Percentiles rank a stretch among this genome's conserved stretches.
Evolutionary conservation across 2,113 vertebrate species (phyloP).

Genomic region (Cettia cetti): DNA sequence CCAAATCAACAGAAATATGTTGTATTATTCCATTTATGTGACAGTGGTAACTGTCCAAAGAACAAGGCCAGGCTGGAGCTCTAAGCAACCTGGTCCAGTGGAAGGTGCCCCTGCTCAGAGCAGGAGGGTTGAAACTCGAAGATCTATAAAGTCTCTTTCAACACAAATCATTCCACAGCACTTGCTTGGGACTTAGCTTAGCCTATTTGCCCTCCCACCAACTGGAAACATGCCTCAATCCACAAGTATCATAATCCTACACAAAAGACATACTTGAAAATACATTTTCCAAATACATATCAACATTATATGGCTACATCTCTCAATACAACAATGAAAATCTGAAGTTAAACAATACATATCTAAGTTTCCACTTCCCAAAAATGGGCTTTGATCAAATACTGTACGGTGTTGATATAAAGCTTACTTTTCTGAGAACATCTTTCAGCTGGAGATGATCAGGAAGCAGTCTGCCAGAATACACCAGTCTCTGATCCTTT

Average conservation of each 20-base stretch:
- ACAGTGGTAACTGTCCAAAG: background rate
- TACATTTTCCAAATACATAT: background rate
- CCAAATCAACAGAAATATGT: background rate
- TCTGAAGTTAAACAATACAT: background rate
- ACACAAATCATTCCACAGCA: background rate
- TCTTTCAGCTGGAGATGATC: slow-evolving; percentile 93
- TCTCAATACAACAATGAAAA: background rate
- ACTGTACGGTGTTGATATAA: background rate
- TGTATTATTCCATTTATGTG: background rate
- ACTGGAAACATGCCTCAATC: background rate
- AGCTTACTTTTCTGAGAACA: slow-evolving; percentile 91
- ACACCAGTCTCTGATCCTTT: slow-evolving; percentile 93
- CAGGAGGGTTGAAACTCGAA: background rate
- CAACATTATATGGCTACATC: background rate
- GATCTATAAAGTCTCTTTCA: background rate
- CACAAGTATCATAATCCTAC: background rate
- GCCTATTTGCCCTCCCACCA: background rate
- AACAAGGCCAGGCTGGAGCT: background rate
- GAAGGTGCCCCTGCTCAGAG: background rate
- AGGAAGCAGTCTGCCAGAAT: slow-evolving; percentile 90
- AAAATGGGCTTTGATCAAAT: background rate
- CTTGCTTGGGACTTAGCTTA: background rate
- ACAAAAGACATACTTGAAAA: background rate
- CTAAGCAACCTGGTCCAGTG: background rate
- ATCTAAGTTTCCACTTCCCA: background rate